A percentile compares a stretch with the other conserved stretches of the same genome.
phyloP scores from a whole-genome alignment of 2,797 vertebrate species.

The Loris lydekkerianus region DNA sequence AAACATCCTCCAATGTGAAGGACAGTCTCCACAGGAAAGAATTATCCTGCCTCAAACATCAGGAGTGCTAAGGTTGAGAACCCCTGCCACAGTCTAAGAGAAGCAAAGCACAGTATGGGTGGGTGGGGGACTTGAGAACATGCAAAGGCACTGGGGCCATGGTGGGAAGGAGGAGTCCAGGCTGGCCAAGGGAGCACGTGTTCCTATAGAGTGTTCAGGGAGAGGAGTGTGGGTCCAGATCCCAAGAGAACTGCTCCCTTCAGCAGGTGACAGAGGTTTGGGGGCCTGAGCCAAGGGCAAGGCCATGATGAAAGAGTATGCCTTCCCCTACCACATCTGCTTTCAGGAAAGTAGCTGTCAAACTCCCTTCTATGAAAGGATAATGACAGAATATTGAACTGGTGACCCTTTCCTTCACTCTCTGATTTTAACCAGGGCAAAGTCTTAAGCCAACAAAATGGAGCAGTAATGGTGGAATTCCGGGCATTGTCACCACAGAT shows the following conservation, averaged over 20 bases:
- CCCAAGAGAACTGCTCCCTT: background rate
- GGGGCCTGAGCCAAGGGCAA: background rate
- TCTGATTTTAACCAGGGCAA: background rate
- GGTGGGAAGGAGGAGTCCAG: background rate
- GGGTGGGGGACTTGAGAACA: rapidly evolving
- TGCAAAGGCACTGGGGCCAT: background rate
- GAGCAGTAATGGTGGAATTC: background rate
- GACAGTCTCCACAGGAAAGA: background rate
- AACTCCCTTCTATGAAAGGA: background rate
- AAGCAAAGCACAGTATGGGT: background rate
- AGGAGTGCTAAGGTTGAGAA: background rate
- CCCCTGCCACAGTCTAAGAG: rapidly evolving
- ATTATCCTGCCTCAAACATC: background rate
- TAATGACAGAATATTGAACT: background rate
- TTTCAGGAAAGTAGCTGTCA: background rate
- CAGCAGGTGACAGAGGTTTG: background rate
- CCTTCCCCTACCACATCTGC: no score
- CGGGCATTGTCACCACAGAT: background rate
- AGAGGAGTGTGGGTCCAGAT: background rate
- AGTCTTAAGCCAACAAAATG: background rate
- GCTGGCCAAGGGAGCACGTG: rapidly evolving
- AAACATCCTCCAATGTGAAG: rapidly evolving
- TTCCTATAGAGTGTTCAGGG: rapidly evolving
- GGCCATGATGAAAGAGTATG: rapidly evolving
- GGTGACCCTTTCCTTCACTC: background rate